Percentiles rank a stretch among this genome's conserved stretches.
Evolutionary conservation across 1,140 invertebrate genomes (phyloP).

Genomic region (Drosophila kohkoa): DNA sequence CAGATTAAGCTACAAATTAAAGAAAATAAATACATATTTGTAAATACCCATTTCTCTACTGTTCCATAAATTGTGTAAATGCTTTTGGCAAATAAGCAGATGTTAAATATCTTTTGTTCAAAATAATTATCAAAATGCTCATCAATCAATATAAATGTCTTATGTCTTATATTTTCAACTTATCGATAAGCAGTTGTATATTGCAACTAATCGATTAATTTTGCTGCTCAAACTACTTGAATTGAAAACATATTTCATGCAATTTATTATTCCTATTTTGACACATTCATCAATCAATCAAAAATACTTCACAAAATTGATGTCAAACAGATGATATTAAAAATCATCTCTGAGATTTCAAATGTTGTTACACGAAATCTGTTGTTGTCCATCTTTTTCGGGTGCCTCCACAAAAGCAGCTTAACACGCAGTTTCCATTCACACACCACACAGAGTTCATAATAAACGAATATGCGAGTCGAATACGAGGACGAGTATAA

Average conservation of each 20-base stretch:
- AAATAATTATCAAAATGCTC: no score
- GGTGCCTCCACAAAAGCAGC: conserved; percentile 60
- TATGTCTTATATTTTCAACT: no score
- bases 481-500: conserved; percentile 21
- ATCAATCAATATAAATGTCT: no score
- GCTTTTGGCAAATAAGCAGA: no score
- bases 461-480: conserved; percentile 25
- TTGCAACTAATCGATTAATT: no score
- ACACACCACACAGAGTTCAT: conserved; percentile 24
- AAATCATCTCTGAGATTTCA: conserved; percentile 31
- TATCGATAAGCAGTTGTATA: no score
- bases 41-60: no score
- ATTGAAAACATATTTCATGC: not conserved
- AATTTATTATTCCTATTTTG: not conserved
- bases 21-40: no score
- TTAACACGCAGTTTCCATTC: conserved; percentile 68
- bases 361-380: conserved; percentile 31
- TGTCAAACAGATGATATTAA: conserved; percentile 14
- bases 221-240: no score
- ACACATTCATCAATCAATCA: conserved; percentile 9
- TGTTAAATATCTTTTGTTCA: no score
- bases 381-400: conserved; percentile 25
- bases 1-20: no score
- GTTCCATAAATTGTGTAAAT: no score
- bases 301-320: conserved; percentile 30